These are phyloP conservation scores for Scalopus aquaticus DNA, from an alignment of 2,113 vertebrate species.

Conservation along the genomic window DNA sequence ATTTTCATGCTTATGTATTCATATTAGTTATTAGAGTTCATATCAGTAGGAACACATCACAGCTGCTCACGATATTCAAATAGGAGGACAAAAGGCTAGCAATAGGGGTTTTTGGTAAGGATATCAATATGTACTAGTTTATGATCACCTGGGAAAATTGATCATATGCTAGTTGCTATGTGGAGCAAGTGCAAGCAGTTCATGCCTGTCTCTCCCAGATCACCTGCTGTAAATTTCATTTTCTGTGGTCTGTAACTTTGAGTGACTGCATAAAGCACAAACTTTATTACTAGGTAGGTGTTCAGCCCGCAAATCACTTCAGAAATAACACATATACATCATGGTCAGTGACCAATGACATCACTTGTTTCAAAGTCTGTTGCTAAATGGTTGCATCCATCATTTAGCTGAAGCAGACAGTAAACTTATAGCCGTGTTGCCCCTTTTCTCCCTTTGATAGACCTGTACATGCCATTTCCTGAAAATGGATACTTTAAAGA, in stretches of 20 bases:
- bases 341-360: neutral
- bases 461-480: neutral
- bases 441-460: neutral
- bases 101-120: neutral
- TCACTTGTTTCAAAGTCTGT: neutral
- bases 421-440: neutral
- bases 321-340: neutral
- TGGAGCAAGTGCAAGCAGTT: neutral
- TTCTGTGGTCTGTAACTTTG: neutral
- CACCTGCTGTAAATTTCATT: neutral
- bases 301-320: neutral
- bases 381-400: neutral
- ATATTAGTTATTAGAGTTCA: neutral
- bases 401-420: neutral
- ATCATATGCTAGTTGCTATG: neutral
- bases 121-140: neutral
- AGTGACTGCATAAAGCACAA: neutral
- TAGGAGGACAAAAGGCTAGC: neutral
- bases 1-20: neutral
- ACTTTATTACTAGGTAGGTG: neutral
- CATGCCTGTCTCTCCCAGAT: neutral
- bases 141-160: neutral
- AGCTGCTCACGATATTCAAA: neutral
- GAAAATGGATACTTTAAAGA: neutral
- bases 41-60: neutral